These are phyloP conservation scores for Papilio glaucus DNA, from an alignment of 1,140 invertebrate genomes.

Conservation along the genomic window DNA sequence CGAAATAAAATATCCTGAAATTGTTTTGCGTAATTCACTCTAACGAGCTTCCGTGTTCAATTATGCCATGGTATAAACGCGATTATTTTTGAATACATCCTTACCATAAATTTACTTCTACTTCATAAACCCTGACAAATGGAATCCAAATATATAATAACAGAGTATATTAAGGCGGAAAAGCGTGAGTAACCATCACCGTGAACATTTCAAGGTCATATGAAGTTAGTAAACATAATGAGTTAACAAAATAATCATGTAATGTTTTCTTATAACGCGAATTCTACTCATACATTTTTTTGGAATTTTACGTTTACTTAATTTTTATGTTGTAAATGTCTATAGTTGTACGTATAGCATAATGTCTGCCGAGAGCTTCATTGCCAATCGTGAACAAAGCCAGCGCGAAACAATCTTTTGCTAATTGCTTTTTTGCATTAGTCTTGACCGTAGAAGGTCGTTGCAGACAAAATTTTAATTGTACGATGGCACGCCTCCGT, in stretches of 20 bases:
- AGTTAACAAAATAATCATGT: too few relatives aligned
- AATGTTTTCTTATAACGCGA: too few relatives aligned
- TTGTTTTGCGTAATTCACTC: neutral
- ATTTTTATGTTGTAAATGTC: neutral
- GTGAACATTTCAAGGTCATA: too few relatives aligned
- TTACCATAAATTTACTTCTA: neutral
- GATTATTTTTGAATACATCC: neutral
- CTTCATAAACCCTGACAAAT: too few relatives aligned
- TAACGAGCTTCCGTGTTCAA: slow-evolving; percentile 21
- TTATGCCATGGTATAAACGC: neutral
- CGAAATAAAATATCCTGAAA: slow-evolving; percentile 4
- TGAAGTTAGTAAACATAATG: too few relatives aligned
- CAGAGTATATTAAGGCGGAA: too few relatives aligned
- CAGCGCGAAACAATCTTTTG: slow-evolving; percentile 32
- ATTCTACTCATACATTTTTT: too few relatives aligned
- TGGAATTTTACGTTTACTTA: too few relatives aligned
- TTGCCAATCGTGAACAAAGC: slow-evolving; percentile 25
- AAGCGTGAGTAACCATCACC: too few relatives aligned
- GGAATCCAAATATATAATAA: too few relatives aligned
- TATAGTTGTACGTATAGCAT: neutral
- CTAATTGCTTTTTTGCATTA: slow-evolving; percentile 41
- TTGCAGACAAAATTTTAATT: slow-evolving; percentile 44
- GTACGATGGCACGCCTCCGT: slow-evolving; percentile 38
- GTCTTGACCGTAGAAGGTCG: slow-evolving; percentile 40
- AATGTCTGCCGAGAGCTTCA: slow-evolving; percentile 3